Conservation (phyloP, 2,113 vertebrate species). For the Hemichromis elongatus region DNA sequence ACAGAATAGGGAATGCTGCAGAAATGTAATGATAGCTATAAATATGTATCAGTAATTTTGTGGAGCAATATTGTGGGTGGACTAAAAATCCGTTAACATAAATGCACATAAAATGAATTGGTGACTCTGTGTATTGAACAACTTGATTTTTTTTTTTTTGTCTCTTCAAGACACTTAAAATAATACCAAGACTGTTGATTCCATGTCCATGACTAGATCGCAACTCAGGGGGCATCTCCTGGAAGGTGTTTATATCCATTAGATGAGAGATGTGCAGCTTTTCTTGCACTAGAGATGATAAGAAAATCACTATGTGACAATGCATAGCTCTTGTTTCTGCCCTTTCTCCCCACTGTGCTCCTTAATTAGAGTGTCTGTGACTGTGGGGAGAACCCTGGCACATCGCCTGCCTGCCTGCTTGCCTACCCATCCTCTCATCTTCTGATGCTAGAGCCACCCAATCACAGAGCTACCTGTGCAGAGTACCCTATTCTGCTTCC, state of each 20-base stretch:
- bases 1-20: background rate
- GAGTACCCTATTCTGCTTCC: background rate
- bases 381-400: constrained; percentile 56
- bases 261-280: constrained; percentile 6
- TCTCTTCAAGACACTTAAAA: background rate
- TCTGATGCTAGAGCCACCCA: constrained; percentile 19
- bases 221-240: background rate
- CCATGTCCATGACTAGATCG: constrained; percentile 9
- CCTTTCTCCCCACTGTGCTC: constrained; percentile 56
- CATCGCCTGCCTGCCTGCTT: constrained; percentile 19
- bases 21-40: constrained; percentile 19
- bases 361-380: constrained; percentile 69
- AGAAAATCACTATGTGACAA: constrained; percentile 59
- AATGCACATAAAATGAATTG: constrained; percentile 2
- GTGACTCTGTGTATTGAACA: background rate
- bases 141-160: background rate
- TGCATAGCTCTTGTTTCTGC: constrained; percentile 47
- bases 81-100: constrained; percentile 20
- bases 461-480: constrained; percentile 22
- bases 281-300: constrained; percentile 50
- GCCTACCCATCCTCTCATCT: constrained; percentile 29
- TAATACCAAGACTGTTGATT: constrained; percentile 1
- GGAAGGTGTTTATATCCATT: background rate
- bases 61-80: constrained; percentile 6
- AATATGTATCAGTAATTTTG: constrained; percentile 42